Conservation (phyloP, 2,113 vertebrate genomes). For the Catagonus wagneri region DNA sequence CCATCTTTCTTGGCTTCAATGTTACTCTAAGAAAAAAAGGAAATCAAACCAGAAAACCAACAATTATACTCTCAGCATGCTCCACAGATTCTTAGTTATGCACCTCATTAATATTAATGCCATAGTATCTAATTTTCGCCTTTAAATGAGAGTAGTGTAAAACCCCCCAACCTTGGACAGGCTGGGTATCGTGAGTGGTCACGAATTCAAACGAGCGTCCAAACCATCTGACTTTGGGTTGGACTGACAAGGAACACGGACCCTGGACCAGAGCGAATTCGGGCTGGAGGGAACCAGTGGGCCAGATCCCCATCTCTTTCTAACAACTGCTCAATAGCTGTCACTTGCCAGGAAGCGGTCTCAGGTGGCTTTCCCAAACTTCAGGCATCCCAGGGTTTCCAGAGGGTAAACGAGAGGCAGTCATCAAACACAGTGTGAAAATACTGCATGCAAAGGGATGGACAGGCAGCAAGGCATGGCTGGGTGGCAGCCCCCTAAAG, state of each 20-base stretch:
- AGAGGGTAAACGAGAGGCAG: background rate
- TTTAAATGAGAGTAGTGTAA: constrained; percentile 34
- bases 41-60: constrained; percentile 55
- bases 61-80: constrained; percentile 41
- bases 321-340: background rate
- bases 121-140: background rate
- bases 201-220: background rate
- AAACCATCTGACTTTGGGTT: background rate
- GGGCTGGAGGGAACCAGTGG: background rate
- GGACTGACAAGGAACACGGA: background rate
- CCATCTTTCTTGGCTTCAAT: constrained; percentile 57
- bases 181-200: background rate
- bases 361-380: constrained; percentile 6
- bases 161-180: background rate
- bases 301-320: background rate
- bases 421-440: background rate
- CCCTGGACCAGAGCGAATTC: background rate
- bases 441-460: constrained; percentile 76
- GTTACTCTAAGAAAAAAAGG: constrained; percentile 41
- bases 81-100: constrained; percentile 16
- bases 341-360: background rate
- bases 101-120: background rate
- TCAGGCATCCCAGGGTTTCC: background rate
- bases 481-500: background rate
- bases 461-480: rapidly evolving